phyloP scores from a whole-genome alignment of 1,140 invertebrate genomes.

The Globodera ellingtonae region DNA sequence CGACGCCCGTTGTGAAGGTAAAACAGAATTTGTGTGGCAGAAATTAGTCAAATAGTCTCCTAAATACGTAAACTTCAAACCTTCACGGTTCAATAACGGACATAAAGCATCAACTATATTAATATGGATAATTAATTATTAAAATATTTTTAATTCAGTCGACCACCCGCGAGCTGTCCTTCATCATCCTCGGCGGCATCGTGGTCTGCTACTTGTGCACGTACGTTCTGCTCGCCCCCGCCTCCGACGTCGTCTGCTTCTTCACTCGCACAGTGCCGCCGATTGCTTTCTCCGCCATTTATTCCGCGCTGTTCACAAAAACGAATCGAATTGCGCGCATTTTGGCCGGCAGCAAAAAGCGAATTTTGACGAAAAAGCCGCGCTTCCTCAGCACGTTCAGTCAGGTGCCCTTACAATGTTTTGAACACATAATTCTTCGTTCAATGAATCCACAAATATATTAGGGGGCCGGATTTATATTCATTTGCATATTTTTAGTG shows the following conservation, averaged over 20 bases:
- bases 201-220: slow-evolving; percentile 70
- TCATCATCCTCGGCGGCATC: slow-evolving; percentile 75
- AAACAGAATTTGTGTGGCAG: slow-evolving; percentile 27
- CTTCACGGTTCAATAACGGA: too few species aligned
- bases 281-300: slow-evolving; percentile 80
- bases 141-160: slow-evolving; percentile 21
- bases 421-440: too few species aligned
- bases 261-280: slow-evolving; percentile 66
- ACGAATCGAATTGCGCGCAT: slow-evolving; percentile 83
- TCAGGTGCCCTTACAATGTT: slow-evolving; percentile 67
- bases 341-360: slow-evolving; percentile 79
- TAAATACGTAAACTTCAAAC: too few species aligned
- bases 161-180: slow-evolving; percentile 74
- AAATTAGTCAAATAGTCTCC: too few species aligned
- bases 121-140: too few species aligned
- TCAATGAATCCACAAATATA: too few species aligned
- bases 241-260: slow-evolving; percentile 73
- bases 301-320: slow-evolving; percentile 80
- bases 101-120: too few species aligned
- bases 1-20: slow-evolving; percentile 76
- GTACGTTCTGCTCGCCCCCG: slow-evolving; percentile 77
- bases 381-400: slow-evolving; percentile 72
- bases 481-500: too few species aligned
- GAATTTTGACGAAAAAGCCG: slow-evolving; percentile 78
- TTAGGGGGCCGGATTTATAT: too few species aligned